Evolutionary conservation across 2,797 vertebrate genomes (phyloP).

Genomic region (Xenentodon cancila): DNA sequence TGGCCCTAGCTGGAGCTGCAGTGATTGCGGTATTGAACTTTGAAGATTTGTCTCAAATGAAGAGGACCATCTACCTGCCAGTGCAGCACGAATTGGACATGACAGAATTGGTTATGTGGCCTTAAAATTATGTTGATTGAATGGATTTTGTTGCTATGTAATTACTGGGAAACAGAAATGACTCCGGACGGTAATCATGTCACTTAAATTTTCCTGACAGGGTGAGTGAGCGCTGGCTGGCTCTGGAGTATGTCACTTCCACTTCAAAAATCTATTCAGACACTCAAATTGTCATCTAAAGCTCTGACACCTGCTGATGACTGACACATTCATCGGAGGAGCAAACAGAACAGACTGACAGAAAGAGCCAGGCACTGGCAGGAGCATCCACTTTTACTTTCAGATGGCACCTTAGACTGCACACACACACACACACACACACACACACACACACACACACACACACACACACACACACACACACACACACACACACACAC

Average conservation of each 20-base stretch:
- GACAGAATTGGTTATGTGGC: slow-evolving; percentile 7
- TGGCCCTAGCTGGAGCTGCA: slow-evolving; percentile 15
- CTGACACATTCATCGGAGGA: slow-evolving; percentile 5
- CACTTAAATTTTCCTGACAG: background rate
- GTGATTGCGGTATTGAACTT: slow-evolving; percentile 20
- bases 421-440: no score
- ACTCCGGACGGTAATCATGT: slow-evolving; percentile 3
- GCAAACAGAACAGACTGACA: background rate
- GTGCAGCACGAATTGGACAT: slow-evolving; percentile 6
- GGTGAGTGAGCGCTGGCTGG: background rate
- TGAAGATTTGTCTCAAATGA: slow-evolving; percentile 28
- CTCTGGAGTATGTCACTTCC: slow-evolving; percentile 5
- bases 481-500: no score
- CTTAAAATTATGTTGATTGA: slow-evolving; percentile 13
- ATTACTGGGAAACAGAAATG: slow-evolving; percentile 2
- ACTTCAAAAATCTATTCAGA: slow-evolving; percentile 8
- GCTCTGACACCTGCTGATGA: slow-evolving; percentile 3
- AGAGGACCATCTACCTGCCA: slow-evolving; percentile 3
- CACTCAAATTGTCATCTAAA: slow-evolving; percentile 3
- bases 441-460: no score
- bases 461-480: no score
- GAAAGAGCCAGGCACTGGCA: background rate
- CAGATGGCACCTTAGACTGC: no score
- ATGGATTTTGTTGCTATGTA: background rate
- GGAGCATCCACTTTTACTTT: no score